Conservation (phyloP, 1,140 invertebrate species). For the Drosophila pruinosa region DNA sequence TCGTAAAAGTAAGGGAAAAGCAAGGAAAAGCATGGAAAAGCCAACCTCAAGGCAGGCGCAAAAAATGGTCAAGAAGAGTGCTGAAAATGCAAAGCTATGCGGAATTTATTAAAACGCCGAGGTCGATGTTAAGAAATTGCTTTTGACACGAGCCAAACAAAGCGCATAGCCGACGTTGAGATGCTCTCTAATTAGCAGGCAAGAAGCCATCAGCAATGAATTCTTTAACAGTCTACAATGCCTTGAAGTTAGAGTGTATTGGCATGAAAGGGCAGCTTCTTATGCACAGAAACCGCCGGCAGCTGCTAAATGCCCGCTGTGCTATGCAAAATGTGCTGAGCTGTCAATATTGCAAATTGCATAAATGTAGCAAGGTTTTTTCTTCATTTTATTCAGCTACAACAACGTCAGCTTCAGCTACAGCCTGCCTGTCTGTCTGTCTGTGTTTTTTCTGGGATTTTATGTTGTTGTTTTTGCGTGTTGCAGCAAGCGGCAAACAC, state of each 20-base stretch:
- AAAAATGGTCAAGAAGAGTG: constrained; percentile 57
- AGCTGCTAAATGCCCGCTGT: constrained; percentile 39
- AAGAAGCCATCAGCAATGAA: not conserved
- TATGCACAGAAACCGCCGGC: constrained; percentile 10
- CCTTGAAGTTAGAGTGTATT: constrained; percentile 4
- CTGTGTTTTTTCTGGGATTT: not conserved
- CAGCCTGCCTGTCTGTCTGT: not conserved
- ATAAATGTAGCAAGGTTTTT: constrained; percentile 53
- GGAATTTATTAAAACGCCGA: constrained; percentile 78
- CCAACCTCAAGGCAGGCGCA: constrained; percentile 8
- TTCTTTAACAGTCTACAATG: too few relatives aligned
- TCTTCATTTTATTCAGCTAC: not conserved
- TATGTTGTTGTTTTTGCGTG: not conserved
- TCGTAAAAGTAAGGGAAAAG: not conserved
- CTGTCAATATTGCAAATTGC: constrained; percentile 71
- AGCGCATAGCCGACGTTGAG: constrained; percentile 6
- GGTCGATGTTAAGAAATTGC: constrained; percentile 71
- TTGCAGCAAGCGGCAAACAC: not conserved
- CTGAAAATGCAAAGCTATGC: constrained; percentile 76
- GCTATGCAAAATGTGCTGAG: constrained; percentile 50
- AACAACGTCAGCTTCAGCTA: too few relatives aligned
- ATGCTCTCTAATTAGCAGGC: constrained; percentile 13
- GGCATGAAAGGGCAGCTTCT: constrained; percentile 1
- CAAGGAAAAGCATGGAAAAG: not conserved
- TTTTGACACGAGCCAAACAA: constrained; percentile 59